Evolutionary conservation across 1,140 invertebrate species (phyloP).

Genomic region (Daktulosphaira vitifoliae): DNA sequence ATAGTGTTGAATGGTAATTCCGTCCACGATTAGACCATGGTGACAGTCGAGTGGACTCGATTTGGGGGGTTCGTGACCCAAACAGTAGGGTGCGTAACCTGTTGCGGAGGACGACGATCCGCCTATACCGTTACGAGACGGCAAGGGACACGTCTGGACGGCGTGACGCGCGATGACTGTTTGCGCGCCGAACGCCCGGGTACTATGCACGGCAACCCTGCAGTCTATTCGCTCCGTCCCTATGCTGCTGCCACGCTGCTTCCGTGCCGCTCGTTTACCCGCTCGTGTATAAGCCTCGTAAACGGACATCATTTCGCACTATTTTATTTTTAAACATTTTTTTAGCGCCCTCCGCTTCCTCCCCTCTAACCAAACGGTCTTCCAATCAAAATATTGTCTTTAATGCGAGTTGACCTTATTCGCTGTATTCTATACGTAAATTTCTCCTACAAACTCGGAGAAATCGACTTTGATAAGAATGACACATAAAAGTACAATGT

Average conservation of each 20-base stretch:
- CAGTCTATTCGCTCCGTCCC: not conserved
- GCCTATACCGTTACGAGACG: not conserved
- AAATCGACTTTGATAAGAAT: too few species aligned
- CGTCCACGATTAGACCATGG: not conserved
- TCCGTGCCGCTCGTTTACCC: not conserved
- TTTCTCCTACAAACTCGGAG: too few species aligned
- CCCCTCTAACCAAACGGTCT: too few species aligned
- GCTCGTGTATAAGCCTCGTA: not conserved
- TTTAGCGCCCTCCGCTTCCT: too few species aligned
- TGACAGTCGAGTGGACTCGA: not conserved
- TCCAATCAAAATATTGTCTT: too few species aligned
- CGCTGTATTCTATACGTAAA: too few species aligned
- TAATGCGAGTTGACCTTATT: too few species aligned
- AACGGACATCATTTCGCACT: not conserved
- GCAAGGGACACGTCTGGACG: slow-evolving; percentile 17
- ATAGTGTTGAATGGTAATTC: too few species aligned
- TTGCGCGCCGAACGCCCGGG: not conserved
- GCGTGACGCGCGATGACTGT: slow-evolving; percentile 25
- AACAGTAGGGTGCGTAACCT: not conserved
- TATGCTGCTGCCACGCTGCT: not conserved
- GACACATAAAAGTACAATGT: too few species aligned
- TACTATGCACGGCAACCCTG: not conserved
- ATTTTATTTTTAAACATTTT: too few species aligned
- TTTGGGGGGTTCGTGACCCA: not conserved
- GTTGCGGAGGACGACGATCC: not conserved